Evolutionary conservation across 53 echinoderm and acorn worm genomes (phyloP), one percentile per base, ranked within the genome.

Genomic region (Zoroaster sp.): DNA sequence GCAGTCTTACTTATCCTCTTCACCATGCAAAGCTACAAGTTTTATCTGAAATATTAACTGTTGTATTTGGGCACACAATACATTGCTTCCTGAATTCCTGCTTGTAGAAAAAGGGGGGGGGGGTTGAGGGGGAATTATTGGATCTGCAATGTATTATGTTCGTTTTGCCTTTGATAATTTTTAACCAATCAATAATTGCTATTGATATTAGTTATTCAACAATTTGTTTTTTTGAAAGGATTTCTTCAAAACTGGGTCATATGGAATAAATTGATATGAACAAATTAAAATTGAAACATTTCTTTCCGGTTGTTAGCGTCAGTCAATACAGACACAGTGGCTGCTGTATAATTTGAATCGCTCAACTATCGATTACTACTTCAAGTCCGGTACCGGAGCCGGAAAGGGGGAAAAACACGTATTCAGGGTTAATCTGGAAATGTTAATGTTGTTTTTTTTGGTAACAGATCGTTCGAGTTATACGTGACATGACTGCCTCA

Each of bases 281-380:
- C 28, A 73, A 73, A 40, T 73, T 73, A 18, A 73, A 73, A 73
- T 73, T 73, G 73, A n/a, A n/a, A n/a, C n/a, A 73, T 73, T 73
- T 17, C 2, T 73, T 4, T 35, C 15, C 42, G 40, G 73, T 20
- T n/a, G 40, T 23, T 18, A n/a, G 73, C 73, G 15, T 9, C 6
- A 36, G 2, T 69, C 69, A 69, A 33, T 35, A 17, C 69, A 3
- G 34, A 4, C 69, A 36, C 35, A 33, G 36, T 2, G 33, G 10
- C 1, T 3, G 69, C 34, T 3, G 66, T 12, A 7, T 7, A 47
- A 53, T 18, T 17, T 5, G 20, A 53, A 53, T 53, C 17, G 20
- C 20, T 53, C 53, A 18, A 18, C 20, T 53, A 20, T 53, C 17
- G 20, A 18, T 18, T 53, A 17, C 53, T 53, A 20, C 20, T 53